Evolutionary conservation across 2,797 vertebrate species (phyloP).

Genomic region (Carduelis carduelis): DNA sequence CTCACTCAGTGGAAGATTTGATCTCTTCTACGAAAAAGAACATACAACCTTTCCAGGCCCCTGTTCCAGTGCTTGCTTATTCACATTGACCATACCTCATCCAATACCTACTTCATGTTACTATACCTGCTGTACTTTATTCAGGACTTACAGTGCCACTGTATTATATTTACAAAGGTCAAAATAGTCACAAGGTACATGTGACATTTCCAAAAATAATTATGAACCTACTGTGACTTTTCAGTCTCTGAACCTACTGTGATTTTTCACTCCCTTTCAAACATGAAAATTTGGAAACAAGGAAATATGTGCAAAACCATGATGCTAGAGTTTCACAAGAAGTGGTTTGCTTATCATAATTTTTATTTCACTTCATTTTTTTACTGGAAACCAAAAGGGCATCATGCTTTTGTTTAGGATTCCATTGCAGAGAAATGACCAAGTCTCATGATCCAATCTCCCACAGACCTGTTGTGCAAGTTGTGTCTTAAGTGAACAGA

Average conservation of each 20-base stretch:
- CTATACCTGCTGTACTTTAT: neutral
- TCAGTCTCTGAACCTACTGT: neutral
- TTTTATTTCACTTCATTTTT: neutral
- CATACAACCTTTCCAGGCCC: neutral
- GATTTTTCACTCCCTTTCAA: neutral
- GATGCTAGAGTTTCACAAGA: neutral
- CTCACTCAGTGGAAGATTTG: neutral
- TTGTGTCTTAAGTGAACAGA: neutral
- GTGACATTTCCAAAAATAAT: neutral
- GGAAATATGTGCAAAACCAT: neutral
- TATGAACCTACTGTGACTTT: neutral
- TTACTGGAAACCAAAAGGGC: neutral
- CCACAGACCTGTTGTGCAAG: neutral
- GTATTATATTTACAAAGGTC: neutral
- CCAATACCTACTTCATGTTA: neutral
- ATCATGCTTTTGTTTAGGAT: neutral
- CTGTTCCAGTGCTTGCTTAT: neutral
- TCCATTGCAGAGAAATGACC: neutral
- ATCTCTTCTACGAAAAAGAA: neutral
- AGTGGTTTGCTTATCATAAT: neutral
- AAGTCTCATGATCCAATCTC: neutral
- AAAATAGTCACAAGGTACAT: neutral
- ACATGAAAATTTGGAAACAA: neutral
- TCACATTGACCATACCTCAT: neutral
- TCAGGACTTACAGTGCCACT: neutral